Base-by-base conservation (phyloP, 2,888 invertebrate species). In the Dromius quadrimaculatus region DNA sequence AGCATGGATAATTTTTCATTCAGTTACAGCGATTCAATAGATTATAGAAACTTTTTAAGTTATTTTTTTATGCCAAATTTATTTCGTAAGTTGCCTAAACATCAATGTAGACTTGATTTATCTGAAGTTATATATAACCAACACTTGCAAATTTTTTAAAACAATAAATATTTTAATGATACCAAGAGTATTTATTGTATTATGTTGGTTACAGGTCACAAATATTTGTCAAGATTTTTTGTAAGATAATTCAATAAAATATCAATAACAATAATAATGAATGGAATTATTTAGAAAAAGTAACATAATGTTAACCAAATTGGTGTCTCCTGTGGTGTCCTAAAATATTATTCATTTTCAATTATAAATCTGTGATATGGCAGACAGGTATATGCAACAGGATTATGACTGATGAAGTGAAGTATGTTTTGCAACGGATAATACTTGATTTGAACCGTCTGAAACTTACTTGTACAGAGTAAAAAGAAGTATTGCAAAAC, bases 151-250 rank as follows among this genome's bases (percentile, higher is more conserved):
- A 59, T 68, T 68, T 66, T 68, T 68, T 11, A 68, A 64, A 64
- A 68, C 68, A 68, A 68, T 68, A 68, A 59, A 68, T 68, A 68
- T 68, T 68, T 68, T 68, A 68, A 68, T 68, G 57, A 59, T 68
- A 68, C 23, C 57, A 19, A 23, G 47, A 23, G 20, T 68, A 50
- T 41, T 34, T 15, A 57, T 15, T 66, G 36, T 22, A 15, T 57
- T 57, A 43, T 59, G 34, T 59, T 59, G 19, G 34, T 59, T 59
- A 13, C 50, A 54, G 50, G 50, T 11, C 22, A 54, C 50, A 47
- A 11, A 54, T n/a, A n/a, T n/a, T 54, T 22, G 59, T 59, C 36
- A 59, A 59, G 34, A 59, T 59, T 34, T 36, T 59, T 34, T 59
- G 34, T 59, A 20, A 22, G 5, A 20, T 47, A 59, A 59, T 59